A percentile compares a stretch with the other conserved stretches of the same genome.
phyloP scores from a whole-genome alignment of 2,888 invertebrate species.

The Agelastica alni region DNA sequence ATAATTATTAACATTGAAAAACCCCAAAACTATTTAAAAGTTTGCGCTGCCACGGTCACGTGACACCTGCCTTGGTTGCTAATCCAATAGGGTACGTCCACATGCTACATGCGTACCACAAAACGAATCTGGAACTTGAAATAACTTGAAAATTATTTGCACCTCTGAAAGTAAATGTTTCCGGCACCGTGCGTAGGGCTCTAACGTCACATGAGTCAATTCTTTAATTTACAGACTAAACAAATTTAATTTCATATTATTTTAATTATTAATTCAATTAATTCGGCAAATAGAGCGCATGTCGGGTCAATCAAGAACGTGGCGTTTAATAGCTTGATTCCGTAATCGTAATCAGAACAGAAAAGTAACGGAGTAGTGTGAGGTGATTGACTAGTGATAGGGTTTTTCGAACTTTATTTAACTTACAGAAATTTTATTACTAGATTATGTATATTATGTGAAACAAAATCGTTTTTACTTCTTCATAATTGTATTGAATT shows the following conservation, averaged over 20 bases:
- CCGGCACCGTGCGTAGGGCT: background rate
- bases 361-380: conserved; percentile 14
- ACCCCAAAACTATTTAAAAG: conserved; percentile 33
- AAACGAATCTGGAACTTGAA: conserved; percentile 4
- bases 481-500: background rate
- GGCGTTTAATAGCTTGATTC: conserved; percentile 20
- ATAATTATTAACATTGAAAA: conserved; percentile 34
- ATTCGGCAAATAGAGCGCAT: conserved; percentile 18
- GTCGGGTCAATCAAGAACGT: conserved; percentile 22
- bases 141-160: conserved; percentile 9
- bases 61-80: conserved; percentile 20
- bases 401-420: conserved; percentile 14
- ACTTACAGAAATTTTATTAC: conserved; percentile 3
- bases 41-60: conserved; percentile 34
- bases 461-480: background rate
- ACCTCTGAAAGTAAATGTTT: conserved; percentile 1
- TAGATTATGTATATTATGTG: conserved; percentile 22
- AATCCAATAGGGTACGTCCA: conserved; percentile 59
- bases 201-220: background rate
- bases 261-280: background rate
- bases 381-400: conserved; percentile 11
- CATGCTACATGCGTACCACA: conserved; percentile 51
- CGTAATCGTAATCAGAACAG: conserved; percentile 14
- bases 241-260: background rate
- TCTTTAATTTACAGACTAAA: background rate